Evolutionary conservation across 2,888 invertebrate species (phyloP).

Genomic region (Nowickia ferox): DNA sequence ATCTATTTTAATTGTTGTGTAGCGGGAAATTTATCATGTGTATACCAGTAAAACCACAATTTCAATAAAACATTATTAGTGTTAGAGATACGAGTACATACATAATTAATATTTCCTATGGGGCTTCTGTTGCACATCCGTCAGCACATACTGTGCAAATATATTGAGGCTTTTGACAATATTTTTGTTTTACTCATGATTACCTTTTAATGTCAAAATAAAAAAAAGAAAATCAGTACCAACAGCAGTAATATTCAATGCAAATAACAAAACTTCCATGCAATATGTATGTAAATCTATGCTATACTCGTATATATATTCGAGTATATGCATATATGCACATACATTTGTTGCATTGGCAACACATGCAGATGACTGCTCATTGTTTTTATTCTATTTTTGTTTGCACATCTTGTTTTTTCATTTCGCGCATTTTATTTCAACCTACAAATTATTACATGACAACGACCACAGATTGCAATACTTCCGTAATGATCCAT

Average conservation of each 20-base stretch:
- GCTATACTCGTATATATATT: neutral
- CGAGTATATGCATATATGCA: too few species aligned
- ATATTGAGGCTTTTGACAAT: slow-evolving; percentile 54
- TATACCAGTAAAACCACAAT: neutral
- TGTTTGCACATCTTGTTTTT: slow-evolving; percentile 17
- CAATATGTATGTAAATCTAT: slow-evolving; percentile 43
- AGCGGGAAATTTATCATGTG: too few species aligned
- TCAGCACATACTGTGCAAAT: slow-evolving; percentile 15
- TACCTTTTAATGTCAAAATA: slow-evolving; percentile 69
- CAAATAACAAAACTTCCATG: slow-evolving; percentile 57
- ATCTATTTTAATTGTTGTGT: too few species aligned
- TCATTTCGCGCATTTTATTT: slow-evolving; percentile 31
- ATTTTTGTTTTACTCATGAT: slow-evolving; percentile 66
- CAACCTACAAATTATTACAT: slow-evolving; percentile 64
- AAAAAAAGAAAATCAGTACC: slow-evolving; percentile 12
- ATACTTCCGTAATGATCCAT: slow-evolving; percentile 71
- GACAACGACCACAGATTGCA: slow-evolving; percentile 67
- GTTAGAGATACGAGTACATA: neutral
- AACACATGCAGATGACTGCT: slow-evolving; percentile 66
- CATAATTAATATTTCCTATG: slow-evolving; percentile 45
- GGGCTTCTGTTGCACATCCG: neutral
- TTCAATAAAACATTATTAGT: neutral
- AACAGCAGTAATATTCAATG: slow-evolving; percentile 56
- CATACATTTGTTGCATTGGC: slow-evolving; percentile 64
- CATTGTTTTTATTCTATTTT: slow-evolving; percentile 34